These are phyloP conservation scores for Apis mellifera DNA, from an alignment of 1,140 invertebrate species.

Conservation along the genomic window Amel_HAv3.1 CM009931.2:26299501-26300000, in stretches of 20 bases:
- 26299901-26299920: too few species aligned
- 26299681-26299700: not conserved
- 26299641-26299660: slow-evolving; percentile 4
- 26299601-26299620: slow-evolving; percentile 32
- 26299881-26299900: too few species aligned
- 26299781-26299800: too few species aligned
- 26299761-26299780: too few species aligned
- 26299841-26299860: too few species aligned
- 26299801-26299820: too few species aligned
- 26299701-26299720: too few species aligned
- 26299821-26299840: too few species aligned
- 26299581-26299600: slow-evolving; percentile 42
- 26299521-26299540: slow-evolving; percentile 33
- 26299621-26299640: not conserved
- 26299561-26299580: slow-evolving; percentile 45
- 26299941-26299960: too few species aligned
- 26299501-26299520: not conserved
- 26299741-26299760: too few species aligned
- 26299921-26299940: too few species aligned
- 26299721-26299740: not conserved
- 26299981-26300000: not conserved
- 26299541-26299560: slow-evolving; percentile 39
- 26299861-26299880: too few species aligned
- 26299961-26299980: not conserved
- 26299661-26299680: not conserved